Evolutionary conservation across 1,140 invertebrate species (phyloP).

Genomic region (Venturia canescens): DNA sequence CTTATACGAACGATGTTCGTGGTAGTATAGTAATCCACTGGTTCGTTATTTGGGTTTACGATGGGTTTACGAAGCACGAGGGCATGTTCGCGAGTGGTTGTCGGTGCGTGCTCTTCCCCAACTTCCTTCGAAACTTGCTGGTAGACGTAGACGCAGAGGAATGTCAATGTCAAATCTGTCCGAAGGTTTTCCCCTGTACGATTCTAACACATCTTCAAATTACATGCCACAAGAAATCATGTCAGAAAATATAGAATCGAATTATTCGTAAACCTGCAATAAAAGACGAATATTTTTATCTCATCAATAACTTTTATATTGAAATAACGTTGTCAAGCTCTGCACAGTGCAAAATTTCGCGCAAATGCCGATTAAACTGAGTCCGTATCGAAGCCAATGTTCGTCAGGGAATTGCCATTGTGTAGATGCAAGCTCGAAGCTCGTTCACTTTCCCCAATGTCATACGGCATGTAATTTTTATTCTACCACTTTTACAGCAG

Average conservation of each 20-base stretch:
- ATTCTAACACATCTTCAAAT: conserved; percentile 14
- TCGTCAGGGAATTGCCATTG: not conserved
- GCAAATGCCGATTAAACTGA: not conserved
- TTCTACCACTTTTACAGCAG: conserved; percentile 3
- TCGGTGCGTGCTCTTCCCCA: conserved; percentile 20
- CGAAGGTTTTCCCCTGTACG: not conserved
- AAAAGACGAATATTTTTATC: not conserved
- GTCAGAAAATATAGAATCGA: conserved; percentile 5
- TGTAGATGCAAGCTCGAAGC: not conserved
- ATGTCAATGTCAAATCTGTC: conserved; percentile 32
- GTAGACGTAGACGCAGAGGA: conserved; percentile 4
- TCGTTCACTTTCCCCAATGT: not conserved
- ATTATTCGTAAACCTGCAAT: not conserved
- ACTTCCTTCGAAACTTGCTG: conserved; percentile 34
- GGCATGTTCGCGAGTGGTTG: conserved; percentile 26
- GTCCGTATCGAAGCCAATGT: too few relatives aligned
- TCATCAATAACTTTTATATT: not conserved
- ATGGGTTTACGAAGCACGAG: not conserved
- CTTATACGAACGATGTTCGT: conserved; percentile 27
- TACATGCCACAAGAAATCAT: conserved; percentile 6
- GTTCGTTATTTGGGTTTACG: conserved; percentile 28
- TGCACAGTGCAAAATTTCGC: not conserved
- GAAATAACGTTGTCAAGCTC: not conserved
- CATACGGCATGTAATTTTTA: not conserved
- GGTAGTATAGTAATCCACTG: conserved; percentile 39